Evolutionary conservation across 1,140 invertebrate species (phyloP).

Genomic region (Galleria mellonella): DNA sequence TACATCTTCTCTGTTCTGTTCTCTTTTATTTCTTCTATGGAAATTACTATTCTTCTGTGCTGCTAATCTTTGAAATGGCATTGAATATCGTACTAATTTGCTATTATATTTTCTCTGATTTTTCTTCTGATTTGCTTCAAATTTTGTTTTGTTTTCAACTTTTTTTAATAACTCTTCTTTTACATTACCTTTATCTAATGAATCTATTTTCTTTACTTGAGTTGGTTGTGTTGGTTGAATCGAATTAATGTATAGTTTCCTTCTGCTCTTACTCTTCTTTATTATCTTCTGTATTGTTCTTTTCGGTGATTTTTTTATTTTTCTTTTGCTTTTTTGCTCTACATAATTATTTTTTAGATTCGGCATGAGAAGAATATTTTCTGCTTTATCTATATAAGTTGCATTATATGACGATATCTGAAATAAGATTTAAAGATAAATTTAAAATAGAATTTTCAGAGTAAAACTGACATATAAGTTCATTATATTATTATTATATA

Average conservation of each 20-base stretch:
- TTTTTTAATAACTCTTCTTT: conserved; percentile 14
- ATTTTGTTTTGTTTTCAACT: conserved; percentile 27
- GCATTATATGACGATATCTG: background rate
- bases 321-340: conserved; percentile 28
- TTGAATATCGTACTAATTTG: conserved; percentile 37
- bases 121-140: conserved; percentile 21
- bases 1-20: conserved; percentile 26
- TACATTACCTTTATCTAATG: conserved; percentile 8
- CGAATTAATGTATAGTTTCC: conserved; percentile 25
- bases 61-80: conserved; percentile 44
- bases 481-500: too few species aligned
- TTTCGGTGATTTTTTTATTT: conserved; percentile 45
- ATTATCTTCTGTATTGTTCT: conserved; percentile 62
- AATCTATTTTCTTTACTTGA: conserved; percentile 5
- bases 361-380: conserved; percentile 44
- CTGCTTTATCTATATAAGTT: conserved; percentile 41
- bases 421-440: background rate
- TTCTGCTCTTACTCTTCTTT: conserved; percentile 40
- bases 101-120: conserved; percentile 28
- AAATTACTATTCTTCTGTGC: background rate
- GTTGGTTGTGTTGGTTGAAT: conserved; percentile 24
- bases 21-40: conserved; percentile 32
- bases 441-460: too few species aligned
- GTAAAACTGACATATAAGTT: too few species aligned
- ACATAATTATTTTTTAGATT: conserved; percentile 26